Conservation (phyloP, 2,888 invertebrate genomes). For the Dicyrtomina minuta region DNA sequence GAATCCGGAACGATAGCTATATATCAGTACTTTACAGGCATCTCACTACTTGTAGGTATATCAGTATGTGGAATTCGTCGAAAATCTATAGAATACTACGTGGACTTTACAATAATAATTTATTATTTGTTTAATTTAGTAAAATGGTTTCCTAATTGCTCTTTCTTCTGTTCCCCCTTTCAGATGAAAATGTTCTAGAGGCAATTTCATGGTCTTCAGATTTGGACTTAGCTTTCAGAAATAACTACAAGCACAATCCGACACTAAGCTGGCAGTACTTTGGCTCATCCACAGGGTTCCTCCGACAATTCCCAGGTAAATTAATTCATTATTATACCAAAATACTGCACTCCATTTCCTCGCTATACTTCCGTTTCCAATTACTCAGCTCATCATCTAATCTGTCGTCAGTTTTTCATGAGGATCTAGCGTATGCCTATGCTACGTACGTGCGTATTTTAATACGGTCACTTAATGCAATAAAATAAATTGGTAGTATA, state of each 20-base stretch:
- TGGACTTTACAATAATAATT: no score
- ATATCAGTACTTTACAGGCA: no score
- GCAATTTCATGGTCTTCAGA: conserved; percentile 90
- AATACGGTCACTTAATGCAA: no score
- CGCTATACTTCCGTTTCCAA: neutral
- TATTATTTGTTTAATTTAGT: no score
- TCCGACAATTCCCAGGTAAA: conserved; percentile 89
- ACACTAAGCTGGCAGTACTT: conserved; percentile 97
- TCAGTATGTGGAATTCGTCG: no score
- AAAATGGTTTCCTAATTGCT: no score
- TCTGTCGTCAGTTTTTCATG: neutral
- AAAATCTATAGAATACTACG: no score
- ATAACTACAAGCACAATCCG: conserved; percentile 85
- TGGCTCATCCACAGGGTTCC: conserved; percentile 87
- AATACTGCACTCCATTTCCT: neutral
- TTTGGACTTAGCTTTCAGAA: conserved; percentile 77
- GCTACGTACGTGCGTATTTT: no score
- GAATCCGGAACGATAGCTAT: no score
- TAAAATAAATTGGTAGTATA: no score
- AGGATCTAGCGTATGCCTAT: neutral
- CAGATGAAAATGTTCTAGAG: conserved; percentile 78
- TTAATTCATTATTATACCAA: neutral
- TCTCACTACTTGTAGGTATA: no score
- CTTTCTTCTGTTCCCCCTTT: no score
- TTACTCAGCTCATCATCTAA: neutral